phyloP scores from a whole-genome alignment of 2,797 vertebrate species.

The Aythya fuligula region DNA sequence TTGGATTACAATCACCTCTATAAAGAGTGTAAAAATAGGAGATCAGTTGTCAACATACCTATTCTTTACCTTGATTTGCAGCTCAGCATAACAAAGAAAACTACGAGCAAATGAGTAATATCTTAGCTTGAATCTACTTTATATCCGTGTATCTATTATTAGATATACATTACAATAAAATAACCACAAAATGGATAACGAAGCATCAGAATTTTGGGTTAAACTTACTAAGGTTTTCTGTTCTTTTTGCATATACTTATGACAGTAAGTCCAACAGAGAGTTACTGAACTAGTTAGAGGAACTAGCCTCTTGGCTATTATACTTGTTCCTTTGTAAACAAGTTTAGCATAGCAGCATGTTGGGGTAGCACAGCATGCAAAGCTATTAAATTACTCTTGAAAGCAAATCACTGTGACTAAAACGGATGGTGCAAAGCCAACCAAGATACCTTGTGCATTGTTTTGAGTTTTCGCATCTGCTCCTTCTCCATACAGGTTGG shows the following conservation, averaged over 20 bases:
- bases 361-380: neutral
- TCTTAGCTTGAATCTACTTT: neutral
- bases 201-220: neutral
- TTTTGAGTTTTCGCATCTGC: neutral
- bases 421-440: neutral
- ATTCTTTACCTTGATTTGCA: neutral
- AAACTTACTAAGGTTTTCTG: neutral
- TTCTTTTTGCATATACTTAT: neutral
- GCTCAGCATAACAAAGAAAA: neutral
- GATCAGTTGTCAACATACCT: neutral
- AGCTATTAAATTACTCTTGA: neutral
- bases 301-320: neutral
- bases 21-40: neutral
- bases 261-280: neutral
- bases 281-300: neutral
- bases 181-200: neutral
- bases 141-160: neutral
- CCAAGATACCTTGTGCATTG: constrained; percentile 61
- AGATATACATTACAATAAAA: neutral
- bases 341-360: neutral
- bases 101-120: neutral
- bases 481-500: constrained; percentile 71
- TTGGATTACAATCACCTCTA: neutral
- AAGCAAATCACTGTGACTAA: neutral
- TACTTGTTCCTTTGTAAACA: neutral